phyloP scores from a whole-genome alignment of 1,140 invertebrate species.

The Bradynema listronoti region DNA sequence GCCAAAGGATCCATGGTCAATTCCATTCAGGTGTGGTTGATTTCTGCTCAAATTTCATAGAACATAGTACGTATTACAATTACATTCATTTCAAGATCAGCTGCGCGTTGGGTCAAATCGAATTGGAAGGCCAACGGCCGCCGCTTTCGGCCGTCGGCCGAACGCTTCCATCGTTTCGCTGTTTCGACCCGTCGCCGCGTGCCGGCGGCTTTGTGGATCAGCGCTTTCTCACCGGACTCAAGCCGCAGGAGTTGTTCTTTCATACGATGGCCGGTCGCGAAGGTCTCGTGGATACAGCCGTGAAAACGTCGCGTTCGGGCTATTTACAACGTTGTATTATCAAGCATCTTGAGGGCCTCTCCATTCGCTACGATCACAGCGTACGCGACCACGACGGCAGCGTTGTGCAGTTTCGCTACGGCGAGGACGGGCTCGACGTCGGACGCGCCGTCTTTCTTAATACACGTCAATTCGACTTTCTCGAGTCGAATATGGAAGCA shows the following conservation, averaged over 20 bases:
- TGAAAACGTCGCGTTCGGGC: constrained; percentile 86
- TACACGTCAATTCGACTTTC: constrained; percentile 71
- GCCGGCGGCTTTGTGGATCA: constrained; percentile 92
- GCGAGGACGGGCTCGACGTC: constrained; percentile 93
- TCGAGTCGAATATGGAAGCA: constrained; percentile 69
- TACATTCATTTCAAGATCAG: constrained; percentile 72
- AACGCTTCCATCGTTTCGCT: constrained; percentile 81
- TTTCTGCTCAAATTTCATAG: not conserved
- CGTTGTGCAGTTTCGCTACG: constrained; percentile 80
- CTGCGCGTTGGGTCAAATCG: constrained; percentile 90
- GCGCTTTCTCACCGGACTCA: constrained; percentile 90
- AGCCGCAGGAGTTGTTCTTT: constrained; percentile 96
- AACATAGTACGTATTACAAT: constrained; percentile 64
- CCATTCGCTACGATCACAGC: constrained; percentile 72
- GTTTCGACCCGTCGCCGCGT: constrained; percentile 79
- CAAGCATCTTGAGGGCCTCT: constrained; percentile 91
- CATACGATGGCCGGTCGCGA: constrained; percentile 99
- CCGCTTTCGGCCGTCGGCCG: constrained; percentile 86
- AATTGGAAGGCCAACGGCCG: constrained; percentile 91
- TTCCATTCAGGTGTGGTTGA: constrained; percentile 47
- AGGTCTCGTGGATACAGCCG: constrained; percentile 69
- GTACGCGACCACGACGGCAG: constrained; percentile 87
- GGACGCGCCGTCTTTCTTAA: constrained; percentile 76
- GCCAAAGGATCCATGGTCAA: constrained; percentile 82
- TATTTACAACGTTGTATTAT: constrained; percentile 95